Evolutionary conservation across 1,140 invertebrate genomes (phyloP).

Genomic region (Bombus confusus): DNA sequence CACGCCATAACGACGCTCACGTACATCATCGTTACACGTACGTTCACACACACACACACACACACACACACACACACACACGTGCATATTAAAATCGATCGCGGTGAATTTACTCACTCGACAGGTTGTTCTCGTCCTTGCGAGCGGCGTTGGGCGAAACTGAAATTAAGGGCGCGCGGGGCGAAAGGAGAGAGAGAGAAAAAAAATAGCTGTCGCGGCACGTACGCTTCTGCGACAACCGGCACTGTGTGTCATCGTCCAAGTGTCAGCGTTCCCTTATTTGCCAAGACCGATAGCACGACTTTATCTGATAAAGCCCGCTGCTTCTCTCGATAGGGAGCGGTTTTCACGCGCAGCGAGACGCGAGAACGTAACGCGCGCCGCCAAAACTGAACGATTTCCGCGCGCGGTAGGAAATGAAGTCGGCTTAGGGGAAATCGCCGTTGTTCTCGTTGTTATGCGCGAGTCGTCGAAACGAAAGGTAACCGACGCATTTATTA

Average conservation of each 20-base stretch:
- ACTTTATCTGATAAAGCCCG: conserved; percentile 73
- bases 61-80: not conserved
- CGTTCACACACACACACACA: too few species aligned
- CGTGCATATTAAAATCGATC: conserved; percentile 37
- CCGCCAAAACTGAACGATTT: not conserved
- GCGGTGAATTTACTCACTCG: conserved; percentile 43
- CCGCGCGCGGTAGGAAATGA: conserved; percentile 23
- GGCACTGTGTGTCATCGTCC: conserved; percentile 62
- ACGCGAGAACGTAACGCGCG: too few species aligned
- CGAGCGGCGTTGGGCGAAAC: conserved; percentile 18
- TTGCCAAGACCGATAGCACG: conserved; percentile 70
- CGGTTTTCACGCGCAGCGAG: conserved; percentile 26
- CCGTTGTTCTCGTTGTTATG: conserved; percentile 56
- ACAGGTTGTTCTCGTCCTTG: conserved; percentile 22
- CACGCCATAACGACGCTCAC: not conserved
- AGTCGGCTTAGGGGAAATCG: conserved; percentile 16
- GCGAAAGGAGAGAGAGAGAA: conserved; percentile 7
- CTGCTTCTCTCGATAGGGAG: conserved; percentile 50
- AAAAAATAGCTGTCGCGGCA: conserved; percentile 61
- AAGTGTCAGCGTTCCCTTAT: conserved; percentile 68
- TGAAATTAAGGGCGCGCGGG: conserved; percentile 46
- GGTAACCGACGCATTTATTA: conserved; percentile 54
- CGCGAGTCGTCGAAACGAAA: conserved; percentile 34
- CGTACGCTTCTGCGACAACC: conserved; percentile 56
- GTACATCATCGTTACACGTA: not conserved